phyloP scores from a whole-genome alignment of 2,888 invertebrate species.

The Erebia palarica region DNA sequence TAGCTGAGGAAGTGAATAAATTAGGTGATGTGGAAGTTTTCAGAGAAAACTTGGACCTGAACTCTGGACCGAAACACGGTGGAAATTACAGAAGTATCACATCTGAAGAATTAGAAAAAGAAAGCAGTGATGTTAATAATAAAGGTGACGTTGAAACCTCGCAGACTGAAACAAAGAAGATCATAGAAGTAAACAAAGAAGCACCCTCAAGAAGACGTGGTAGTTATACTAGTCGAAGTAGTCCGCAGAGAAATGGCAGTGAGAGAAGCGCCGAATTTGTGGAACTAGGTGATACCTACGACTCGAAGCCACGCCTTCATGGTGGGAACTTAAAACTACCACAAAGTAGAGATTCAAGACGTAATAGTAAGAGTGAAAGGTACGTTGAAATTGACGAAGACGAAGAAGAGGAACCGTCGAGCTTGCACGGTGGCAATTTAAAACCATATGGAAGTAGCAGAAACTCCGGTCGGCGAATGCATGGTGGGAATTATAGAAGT shows the following conservation, averaged over 20 bases:
- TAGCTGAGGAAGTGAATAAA: constrained; percentile 71
- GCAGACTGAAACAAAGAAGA: constrained; percentile 52
- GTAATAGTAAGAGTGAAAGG: constrained; percentile 54
- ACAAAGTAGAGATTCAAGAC: constrained; percentile 44
- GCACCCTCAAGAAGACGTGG: constrained; percentile 19
- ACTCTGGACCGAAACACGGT: constrained; percentile 68
- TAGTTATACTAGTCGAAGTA: constrained; percentile 6
- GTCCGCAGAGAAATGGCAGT: not conserved
- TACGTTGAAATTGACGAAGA: constrained; percentile 61
- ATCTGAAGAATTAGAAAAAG: constrained; percentile 42
- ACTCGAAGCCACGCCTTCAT: constrained; percentile 49
- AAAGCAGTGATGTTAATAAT: constrained; percentile 33
- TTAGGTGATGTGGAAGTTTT: constrained; percentile 74
- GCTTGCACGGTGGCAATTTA: constrained; percentile 52
- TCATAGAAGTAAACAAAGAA: constrained; percentile 20
- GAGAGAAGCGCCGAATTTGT: constrained; percentile 53
- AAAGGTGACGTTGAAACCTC: constrained; percentile 58
- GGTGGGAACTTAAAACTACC: constrained; percentile 58
- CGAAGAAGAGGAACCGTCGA: constrained; percentile 48
- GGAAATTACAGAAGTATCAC: constrained; percentile 70
- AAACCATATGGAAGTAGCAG: constrained; percentile 51
- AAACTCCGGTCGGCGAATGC: constrained; percentile 53
- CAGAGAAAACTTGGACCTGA: constrained; percentile 59
- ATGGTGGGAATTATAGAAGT: constrained; percentile 74
- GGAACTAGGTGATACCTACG: constrained; percentile 49